Conservation (phyloP, 2,888 invertebrate species). For the Merodon equestris region DNA sequence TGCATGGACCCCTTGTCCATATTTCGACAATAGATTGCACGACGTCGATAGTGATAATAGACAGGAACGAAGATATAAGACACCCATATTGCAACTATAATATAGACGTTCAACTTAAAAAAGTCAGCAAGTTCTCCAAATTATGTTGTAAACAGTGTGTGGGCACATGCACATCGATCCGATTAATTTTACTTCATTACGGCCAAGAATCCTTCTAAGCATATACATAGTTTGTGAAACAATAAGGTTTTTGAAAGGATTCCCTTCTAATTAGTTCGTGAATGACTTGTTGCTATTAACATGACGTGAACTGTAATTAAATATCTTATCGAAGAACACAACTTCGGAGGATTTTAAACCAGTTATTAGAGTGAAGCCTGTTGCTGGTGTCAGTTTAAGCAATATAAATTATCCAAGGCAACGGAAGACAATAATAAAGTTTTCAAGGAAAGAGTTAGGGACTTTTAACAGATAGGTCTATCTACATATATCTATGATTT, state of each 20-base stretch:
- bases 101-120: slow-evolving; percentile 26
- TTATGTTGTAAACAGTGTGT: too few relatives aligned
- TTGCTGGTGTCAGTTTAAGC: too few relatives aligned
- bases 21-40: slow-evolving; percentile 32
- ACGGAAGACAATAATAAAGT: too few relatives aligned
- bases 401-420: too few relatives aligned
- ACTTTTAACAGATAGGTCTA: too few relatives aligned
- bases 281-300: slow-evolving; percentile 1
- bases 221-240: slow-evolving; percentile 15
- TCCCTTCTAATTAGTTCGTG: slow-evolving; percentile 17
- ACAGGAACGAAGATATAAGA: too few relatives aligned
- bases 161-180: neutral
- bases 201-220: slow-evolving; percentile 10
- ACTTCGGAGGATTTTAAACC: too few relatives aligned
- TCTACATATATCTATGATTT: too few relatives aligned
- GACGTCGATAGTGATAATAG: slow-evolving; percentile 31
- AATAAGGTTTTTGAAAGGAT: slow-evolving; percentile 6
- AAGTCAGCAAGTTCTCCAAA: neutral
- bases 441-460: too few relatives aligned
- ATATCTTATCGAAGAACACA: slow-evolving; percentile 1
- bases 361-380: too few relatives aligned
- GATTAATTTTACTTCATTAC: slow-evolving; percentile 22
- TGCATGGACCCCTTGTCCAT: slow-evolving; percentile 23
- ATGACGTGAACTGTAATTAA: slow-evolving; percentile 18
- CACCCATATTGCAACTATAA: too few relatives aligned